These are phyloP conservation scores for Muntiacus reevesi DNA, from an alignment of 2,113 vertebrate species.

Conservation along the genomic window DNA sequence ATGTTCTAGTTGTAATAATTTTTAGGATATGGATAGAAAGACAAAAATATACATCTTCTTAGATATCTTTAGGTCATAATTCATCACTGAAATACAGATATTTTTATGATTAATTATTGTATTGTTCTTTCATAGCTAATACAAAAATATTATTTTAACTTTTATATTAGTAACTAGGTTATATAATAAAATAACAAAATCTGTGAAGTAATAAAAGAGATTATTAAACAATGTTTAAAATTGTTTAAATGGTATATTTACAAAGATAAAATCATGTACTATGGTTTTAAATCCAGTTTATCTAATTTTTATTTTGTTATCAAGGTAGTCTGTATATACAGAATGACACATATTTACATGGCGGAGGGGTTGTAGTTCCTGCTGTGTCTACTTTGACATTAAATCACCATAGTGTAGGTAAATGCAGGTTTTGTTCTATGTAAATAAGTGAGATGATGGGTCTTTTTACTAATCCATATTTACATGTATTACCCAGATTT, in stretches of 20 bases:
- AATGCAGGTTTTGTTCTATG: slow-evolving; percentile 58
- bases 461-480: slow-evolving; percentile 60
- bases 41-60: not conserved
- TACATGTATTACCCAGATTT: slow-evolving; percentile 40
- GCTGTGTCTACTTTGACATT: not conserved
- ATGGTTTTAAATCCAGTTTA: not conserved
- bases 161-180: not conserved
- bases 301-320: not conserved
- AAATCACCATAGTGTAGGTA: slow-evolving; percentile 23
- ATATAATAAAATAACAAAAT: not conserved
- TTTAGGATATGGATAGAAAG: not conserved
- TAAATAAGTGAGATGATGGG: slow-evolving; percentile 46
- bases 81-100: not conserved
- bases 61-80: not conserved
- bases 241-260: not conserved
- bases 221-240: not conserved
- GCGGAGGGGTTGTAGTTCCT: not conserved
- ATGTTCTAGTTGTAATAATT: not conserved
- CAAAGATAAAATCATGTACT: not conserved
- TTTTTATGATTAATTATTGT: not conserved
- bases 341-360: slow-evolving; percentile 32
- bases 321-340: slow-evolving; percentile 8
- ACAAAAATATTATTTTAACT: not conserved
- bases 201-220: not conserved
- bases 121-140: not conserved